A percentile compares a stretch with the other conserved stretches of the same genome.
Evolutionary conservation across 2,888 invertebrate species (phyloP).

Genomic region (Apantesis nais): DNA sequence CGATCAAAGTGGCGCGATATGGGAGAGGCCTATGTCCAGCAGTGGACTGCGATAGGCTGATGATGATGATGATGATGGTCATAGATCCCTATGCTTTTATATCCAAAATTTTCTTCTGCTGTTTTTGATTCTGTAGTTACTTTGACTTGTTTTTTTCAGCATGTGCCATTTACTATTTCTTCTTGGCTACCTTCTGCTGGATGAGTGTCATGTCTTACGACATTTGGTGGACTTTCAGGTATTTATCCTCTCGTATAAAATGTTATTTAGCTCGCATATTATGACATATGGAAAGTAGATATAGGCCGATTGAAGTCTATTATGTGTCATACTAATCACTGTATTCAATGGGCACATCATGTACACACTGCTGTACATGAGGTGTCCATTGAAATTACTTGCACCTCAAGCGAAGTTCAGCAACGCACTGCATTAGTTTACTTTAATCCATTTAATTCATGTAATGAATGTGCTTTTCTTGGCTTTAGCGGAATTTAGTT

Average conservation of each 20-base stretch:
- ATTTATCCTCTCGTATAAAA: slow-evolving; percentile 9
- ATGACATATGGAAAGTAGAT: background rate
- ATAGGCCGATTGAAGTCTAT: background rate
- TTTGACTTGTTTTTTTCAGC: slow-evolving; percentile 56
- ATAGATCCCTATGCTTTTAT: background rate
- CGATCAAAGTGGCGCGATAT: too few species aligned
- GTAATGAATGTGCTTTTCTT: background rate
- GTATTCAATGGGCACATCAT: too few species aligned
- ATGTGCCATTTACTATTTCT: slow-evolving; percentile 62
- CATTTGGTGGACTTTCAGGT: slow-evolving; percentile 82
- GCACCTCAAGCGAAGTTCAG: background rate
- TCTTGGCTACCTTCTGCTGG: slow-evolving; percentile 76
- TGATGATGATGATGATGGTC: too few species aligned
- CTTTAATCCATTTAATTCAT: background rate
- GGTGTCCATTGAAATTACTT: background rate
- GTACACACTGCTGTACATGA: too few species aligned
- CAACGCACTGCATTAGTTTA: background rate
- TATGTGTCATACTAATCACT: background rate
- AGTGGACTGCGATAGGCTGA: too few species aligned
- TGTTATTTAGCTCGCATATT: background rate
- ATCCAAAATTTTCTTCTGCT: background rate
- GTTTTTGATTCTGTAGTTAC: background rate
- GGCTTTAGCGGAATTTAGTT: background rate
- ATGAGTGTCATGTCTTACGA: slow-evolving; percentile 79
- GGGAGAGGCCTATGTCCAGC: too few species aligned